Percentiles rank a stretch among this genome's conserved stretches.
phyloP scores from a whole-genome alignment of 2,888 invertebrate genomes.

The Caradrina clavipalpis region DNA sequence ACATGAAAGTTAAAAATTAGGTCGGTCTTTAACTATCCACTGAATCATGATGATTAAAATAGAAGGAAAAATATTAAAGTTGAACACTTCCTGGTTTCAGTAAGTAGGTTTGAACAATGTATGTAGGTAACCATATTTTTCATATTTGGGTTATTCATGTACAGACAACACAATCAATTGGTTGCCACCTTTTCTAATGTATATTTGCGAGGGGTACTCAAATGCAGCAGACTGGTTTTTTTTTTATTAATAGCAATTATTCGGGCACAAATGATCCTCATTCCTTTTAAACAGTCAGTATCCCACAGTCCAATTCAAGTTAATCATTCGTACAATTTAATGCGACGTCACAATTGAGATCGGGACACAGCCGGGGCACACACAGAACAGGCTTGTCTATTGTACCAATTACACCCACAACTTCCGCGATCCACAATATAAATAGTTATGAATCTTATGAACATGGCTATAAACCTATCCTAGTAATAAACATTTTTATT shows the following conservation, averaged over 20 bases:
- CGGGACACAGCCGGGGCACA: slow-evolving; percentile 18
- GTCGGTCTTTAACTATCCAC: slow-evolving; percentile 5
- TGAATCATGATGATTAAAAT: slow-evolving; percentile 13
- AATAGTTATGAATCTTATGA: slow-evolving; percentile 47
- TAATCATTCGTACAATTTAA: slow-evolving; percentile 44
- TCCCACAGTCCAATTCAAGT: slow-evolving; percentile 55
- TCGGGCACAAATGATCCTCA: not conserved
- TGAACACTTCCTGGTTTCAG: slow-evolving; percentile 28
- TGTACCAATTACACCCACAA: slow-evolving; percentile 68
- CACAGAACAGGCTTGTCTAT: slow-evolving; percentile 41
- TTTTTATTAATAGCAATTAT: not conserved
- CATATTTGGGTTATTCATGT: not conserved
- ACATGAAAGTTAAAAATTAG: slow-evolving; percentile 17
- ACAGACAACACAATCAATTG: not conserved
- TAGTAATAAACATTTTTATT: slow-evolving; percentile 43
- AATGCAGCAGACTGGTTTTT: not conserved
- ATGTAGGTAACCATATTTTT: too few species aligned
- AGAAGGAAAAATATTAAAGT: slow-evolving; percentile 25
- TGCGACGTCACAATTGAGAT: slow-evolving; percentile 44
- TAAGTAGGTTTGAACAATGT: not conserved
- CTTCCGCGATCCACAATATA: slow-evolving; percentile 50
- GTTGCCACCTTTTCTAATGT: too few species aligned
- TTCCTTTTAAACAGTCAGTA: slow-evolving; percentile 18
- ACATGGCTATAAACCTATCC: slow-evolving; percentile 46
- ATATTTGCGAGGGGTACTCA: not conserved